Evolutionary conservation across 2,797 vertebrate genomes (phyloP).

Genomic region (Pelobates cultripes): DNA sequence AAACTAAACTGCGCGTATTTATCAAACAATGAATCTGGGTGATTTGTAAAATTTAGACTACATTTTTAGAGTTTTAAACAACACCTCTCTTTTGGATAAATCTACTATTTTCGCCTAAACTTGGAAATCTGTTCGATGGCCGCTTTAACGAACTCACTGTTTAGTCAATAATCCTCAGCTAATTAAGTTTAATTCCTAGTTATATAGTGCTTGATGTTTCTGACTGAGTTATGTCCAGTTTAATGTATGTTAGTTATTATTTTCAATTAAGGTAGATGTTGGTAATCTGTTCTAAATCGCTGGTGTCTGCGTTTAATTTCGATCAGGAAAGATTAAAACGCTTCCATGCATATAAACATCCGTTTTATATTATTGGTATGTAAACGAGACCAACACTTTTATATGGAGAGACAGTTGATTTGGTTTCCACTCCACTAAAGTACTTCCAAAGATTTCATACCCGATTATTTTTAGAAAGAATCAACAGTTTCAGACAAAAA

Average conservation of each 20-base stretch:
- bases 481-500: constrained; percentile 4
- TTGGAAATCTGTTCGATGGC: too few relatives aligned
- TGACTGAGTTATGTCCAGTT: not conserved
- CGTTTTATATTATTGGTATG: constrained; percentile 52
- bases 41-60: too few relatives aligned
- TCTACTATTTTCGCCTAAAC: too few relatives aligned
- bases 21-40: too few relatives aligned
- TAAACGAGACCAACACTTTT: constrained; percentile 28
- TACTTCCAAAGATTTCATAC: constrained; percentile 12
- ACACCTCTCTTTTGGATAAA: too few relatives aligned
- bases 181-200: too few relatives aligned
- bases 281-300: constrained; percentile 51
- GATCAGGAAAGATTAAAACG: constrained; percentile 58
- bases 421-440: constrained; percentile 5
- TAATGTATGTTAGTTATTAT: constrained; percentile 51
- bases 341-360: constrained; percentile 50
- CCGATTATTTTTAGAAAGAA: constrained; percentile 38
- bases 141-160: too few relatives aligned
- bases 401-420: constrained; percentile 43
- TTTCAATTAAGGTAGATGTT: constrained; percentile 52
- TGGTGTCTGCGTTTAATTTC: constrained; percentile 55
- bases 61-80: too few relatives aligned
- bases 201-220: too few relatives aligned
- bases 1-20: too few relatives aligned
- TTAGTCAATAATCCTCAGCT: too few relatives aligned